A percentile compares a stretch with the other conserved stretches of the same genome.
These are phyloP conservation scores for Metopolophium dirhodum DNA, from an alignment of 1,140 invertebrate genomes.

Conservation along the genomic window DNA sequence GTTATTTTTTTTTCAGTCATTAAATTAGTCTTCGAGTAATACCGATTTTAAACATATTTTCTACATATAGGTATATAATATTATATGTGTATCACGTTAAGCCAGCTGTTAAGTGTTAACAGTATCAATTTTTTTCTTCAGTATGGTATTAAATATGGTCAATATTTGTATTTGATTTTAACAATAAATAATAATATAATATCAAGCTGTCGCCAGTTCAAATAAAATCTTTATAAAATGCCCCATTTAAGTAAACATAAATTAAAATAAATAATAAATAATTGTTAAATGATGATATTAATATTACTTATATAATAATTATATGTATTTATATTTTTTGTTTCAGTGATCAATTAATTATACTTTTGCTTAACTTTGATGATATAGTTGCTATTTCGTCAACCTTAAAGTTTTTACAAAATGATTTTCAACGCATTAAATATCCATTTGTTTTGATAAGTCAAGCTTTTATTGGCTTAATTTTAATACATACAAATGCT, in stretches of 20 bases:
- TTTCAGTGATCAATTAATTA: conserved; percentile 41
- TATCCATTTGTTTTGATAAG: conserved; percentile 30
- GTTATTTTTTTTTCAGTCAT: not conserved
- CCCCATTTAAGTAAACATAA: not conserved
- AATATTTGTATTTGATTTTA: not conserved
- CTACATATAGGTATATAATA: no score
- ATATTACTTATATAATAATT: no score
- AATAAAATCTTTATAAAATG: not conserved
- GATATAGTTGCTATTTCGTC: not conserved
- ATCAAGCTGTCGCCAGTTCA: not conserved
- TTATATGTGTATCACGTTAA: not conserved
- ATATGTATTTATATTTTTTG: not conserved
- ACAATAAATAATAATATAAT: not conserved
- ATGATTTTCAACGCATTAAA: conserved; percentile 28
- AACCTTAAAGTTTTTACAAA: not conserved
- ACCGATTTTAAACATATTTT: not conserved
- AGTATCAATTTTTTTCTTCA: not conserved
- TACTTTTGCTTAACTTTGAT: not conserved
- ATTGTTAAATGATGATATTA: no score
- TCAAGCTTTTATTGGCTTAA: conserved; percentile 32
- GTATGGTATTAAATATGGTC: not conserved
- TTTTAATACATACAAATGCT: not conserved
- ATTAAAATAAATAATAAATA: no score
- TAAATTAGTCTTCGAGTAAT: not conserved
- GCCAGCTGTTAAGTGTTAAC: not conserved